Base-by-base conservation (phyloP, 2,113 vertebrate species). In the Sminthopsis crassicaudata region DNA sequence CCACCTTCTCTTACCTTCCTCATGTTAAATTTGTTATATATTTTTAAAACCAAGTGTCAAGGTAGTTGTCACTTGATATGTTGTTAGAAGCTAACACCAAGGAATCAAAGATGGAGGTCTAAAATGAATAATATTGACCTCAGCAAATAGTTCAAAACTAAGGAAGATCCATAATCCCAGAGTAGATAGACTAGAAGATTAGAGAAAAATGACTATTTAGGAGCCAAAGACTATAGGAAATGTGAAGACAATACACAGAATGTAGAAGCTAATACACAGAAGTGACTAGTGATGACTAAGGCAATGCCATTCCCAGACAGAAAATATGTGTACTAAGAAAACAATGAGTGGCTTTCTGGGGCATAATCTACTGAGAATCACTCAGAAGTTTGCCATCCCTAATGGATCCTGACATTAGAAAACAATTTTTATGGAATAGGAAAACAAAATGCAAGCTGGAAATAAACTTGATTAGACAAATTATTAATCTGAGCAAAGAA, bases 81-180 rank as follows among this genome's bases (percentile, higher is more conserved):
- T 42, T 84, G 19, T 42, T 42, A 10, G 16, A 84, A 84, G 67
- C n/a, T 22, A 84, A n/a, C 10, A 23, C 19, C 19, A 84, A 84
- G 16, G 19, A 84, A 22, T 84, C n/a, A 42, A 84, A 76, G 16
- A 42, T 84, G 67, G n/a, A 76, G 14, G 14, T 90, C 89, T 96
- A 97, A 96, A 98, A 98, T 95, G 97, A 97, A 96, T 97, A 97
- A 98, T 97, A 95, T 95, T 98, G 97, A 98, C 96, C 97, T 94
- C 97, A 97, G 67, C n/a, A 84, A 84, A 42, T n/a, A 42, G 11
- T 42, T 84, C 67, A 84, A 84, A 16, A 84, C 36, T 8, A 42
- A n/a, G 67, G n/a, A 42, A 84, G n/a, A 84, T 22, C 42, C n/a
- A 42, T 84, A 84, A 67, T 67, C 12, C 60, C 60, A 67, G 30